Percentiles rank a stretch among this genome's conserved stretches.
phyloP scores from a whole-genome alignment of 64 coral and sea anemone species.

The Montipora capricornis region DNA sequence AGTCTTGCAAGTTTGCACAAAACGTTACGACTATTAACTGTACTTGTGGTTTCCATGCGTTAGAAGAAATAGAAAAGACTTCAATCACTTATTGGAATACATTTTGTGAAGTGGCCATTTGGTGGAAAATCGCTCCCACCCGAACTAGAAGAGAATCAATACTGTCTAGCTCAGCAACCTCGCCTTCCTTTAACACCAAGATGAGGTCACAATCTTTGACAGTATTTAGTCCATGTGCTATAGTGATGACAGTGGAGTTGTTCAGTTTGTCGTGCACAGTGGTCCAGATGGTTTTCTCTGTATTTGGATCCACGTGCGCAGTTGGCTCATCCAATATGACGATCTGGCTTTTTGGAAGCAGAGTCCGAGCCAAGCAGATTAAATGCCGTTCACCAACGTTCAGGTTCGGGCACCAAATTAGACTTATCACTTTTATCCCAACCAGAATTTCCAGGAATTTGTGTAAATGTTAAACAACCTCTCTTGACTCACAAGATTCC shows the following conservation, averaged over 20 bases:
- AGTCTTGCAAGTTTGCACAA: too few relatives aligned
- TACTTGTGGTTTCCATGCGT: too few relatives aligned
- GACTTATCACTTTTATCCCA: too few relatives aligned
- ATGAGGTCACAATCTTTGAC: slow-evolving; percentile 49
- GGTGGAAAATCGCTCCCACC: neutral
- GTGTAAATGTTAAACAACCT: too few relatives aligned
- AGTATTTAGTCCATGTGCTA: slow-evolving; percentile 40
- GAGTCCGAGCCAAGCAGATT: slow-evolving; percentile 48
- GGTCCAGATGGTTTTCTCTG: slow-evolving; percentile 31
- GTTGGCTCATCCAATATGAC: slow-evolving; percentile 66
- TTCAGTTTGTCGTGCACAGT: slow-evolving; percentile 9
- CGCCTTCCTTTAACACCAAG: slow-evolving; percentile 26
- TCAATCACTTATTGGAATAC: neutral
- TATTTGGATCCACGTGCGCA: slow-evolving; percentile 45
- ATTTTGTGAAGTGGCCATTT: neutral
- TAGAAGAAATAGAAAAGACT: too few relatives aligned
- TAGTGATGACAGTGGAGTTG: slow-evolving; percentile 60
- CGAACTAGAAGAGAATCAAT: neutral
- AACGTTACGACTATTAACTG: too few relatives aligned
- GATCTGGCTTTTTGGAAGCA: slow-evolving; percentile 44
- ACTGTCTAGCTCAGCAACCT: neutral
- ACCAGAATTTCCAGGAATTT: too few relatives aligned
- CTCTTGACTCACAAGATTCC: too few relatives aligned
- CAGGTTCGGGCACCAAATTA: too few relatives aligned
- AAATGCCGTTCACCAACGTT: slow-evolving; percentile 58